These are phyloP conservation scores for Acleris cristana DNA, from an alignment of 2,888 invertebrate species.

Conservation along the genomic window DNA sequence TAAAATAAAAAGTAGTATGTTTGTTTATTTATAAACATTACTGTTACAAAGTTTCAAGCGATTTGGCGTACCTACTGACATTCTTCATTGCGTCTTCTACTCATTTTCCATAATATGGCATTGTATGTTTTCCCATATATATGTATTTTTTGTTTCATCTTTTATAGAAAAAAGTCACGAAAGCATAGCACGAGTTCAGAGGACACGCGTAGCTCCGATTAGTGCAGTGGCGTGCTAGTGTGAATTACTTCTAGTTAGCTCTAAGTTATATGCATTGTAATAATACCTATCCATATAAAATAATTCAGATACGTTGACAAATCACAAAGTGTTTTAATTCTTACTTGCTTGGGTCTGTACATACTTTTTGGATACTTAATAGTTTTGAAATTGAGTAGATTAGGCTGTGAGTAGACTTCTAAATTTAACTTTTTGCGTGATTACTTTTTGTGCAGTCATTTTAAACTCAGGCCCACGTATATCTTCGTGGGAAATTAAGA, in stretches of 20 bases:
- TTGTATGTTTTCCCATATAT: constrained; percentile 59
- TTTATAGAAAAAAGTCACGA: constrained; percentile 83
- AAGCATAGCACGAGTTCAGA: constrained; percentile 78
- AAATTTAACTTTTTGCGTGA: background rate
- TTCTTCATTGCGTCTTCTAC: background rate
- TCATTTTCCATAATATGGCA: constrained; percentile 50
- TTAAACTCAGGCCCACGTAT: too few species aligned
- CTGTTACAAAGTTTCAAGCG: too few species aligned
- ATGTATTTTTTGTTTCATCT: constrained; percentile 56
- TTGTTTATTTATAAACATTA: too few species aligned
- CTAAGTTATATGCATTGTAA: constrained; percentile 61
- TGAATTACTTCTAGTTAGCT: constrained; percentile 51
- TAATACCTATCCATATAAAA: constrained; percentile 30
- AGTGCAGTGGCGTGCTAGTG: constrained; percentile 68
- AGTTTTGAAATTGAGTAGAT: constrained; percentile 22
- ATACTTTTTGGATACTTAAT: background rate
- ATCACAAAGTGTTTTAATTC: constrained; percentile 37
- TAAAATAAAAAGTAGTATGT: too few species aligned
- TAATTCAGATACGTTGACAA: constrained; percentile 34
- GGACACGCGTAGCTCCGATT: constrained; percentile 77
- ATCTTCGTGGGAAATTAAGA: too few species aligned
- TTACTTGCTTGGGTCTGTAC: constrained; percentile 19
- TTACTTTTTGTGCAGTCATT: background rate
- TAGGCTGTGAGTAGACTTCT: constrained; percentile 42
- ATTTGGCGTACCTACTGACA: too few species aligned